These are phyloP conservation scores for Tichodroma muraria DNA, from an alignment of 2,113 vertebrate genomes.

Conservation along the genomic window DNA sequence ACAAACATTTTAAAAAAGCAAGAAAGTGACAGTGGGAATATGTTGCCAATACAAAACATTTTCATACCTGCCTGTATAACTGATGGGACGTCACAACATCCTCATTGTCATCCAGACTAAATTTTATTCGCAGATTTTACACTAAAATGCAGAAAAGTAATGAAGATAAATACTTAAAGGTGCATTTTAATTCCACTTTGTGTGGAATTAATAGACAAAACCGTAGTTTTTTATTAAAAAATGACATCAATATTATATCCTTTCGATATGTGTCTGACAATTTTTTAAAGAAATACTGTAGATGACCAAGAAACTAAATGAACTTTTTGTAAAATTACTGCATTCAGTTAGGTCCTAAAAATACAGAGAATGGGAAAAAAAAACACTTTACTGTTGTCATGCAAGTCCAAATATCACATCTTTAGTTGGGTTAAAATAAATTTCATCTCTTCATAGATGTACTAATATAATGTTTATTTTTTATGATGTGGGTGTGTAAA, in stretches of 20 bases:
- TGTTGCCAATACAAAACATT: not conserved
- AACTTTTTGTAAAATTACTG: not conserved
- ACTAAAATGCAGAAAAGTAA: not conserved
- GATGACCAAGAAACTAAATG: not conserved
- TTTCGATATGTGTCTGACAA: not conserved
- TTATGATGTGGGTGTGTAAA: not conserved
- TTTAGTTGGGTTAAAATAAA: not conserved
- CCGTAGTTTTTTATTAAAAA: not conserved
- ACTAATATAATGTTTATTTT: slow-evolving; percentile 10
- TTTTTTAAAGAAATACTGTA: not conserved
- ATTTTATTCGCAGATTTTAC: not conserved
- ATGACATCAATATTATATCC: not conserved
- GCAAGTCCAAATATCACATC: not conserved
- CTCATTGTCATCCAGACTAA: not conserved
- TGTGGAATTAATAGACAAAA: not conserved
- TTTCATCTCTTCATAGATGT: not conserved
- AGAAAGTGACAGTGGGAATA: not conserved
- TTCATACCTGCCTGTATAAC: not conserved
- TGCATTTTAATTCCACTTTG: not conserved
- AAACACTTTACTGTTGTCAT: not conserved
- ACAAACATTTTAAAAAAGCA: not conserved
- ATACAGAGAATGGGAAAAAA: not conserved
- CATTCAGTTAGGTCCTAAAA: not conserved
- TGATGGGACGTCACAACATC: not conserved
- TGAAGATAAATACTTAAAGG: not conserved